A percentile compares a stretch with the other conserved stretches of the same genome.
Conservation (phyloP, 37 sponge, comb jelly and placozoan genomes). For the Corticium candelabrum region DNA sequence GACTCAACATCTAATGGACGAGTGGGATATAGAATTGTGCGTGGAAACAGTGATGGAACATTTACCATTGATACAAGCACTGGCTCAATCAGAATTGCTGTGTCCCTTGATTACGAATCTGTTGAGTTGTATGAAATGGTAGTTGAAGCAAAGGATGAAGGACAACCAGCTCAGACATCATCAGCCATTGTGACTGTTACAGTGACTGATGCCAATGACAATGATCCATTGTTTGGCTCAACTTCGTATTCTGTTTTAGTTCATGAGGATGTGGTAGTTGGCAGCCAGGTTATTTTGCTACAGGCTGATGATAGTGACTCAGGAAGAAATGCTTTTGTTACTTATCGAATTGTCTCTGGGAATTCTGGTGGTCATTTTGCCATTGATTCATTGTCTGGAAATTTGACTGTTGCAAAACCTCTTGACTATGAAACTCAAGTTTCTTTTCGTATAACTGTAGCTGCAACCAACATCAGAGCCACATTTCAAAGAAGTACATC, state of each 20-base stretch:
- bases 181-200: constrained; percentile 13
- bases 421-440: not conserved
- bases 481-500: not conserved
- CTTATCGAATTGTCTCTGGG: not conserved
- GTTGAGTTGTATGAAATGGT: not conserved
- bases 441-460: not conserved
- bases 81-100: constrained; percentile 9
- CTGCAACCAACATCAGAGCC: not conserved
- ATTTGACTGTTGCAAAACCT: not conserved
- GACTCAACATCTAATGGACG: constrained; percentile 7
- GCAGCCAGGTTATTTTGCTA: not conserved
- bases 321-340: constrained; percentile 3
- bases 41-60: not conserved
- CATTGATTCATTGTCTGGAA: constrained; percentile 15
- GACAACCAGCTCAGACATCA: constrained; percentile 5
- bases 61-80: constrained; percentile 8
- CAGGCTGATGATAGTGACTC: constrained; percentile 39
- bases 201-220: constrained; percentile 48
- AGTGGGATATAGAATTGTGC: not conserved
- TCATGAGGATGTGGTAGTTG: constrained; percentile 12
- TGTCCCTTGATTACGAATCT: not conserved
- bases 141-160: constrained; percentile 7
- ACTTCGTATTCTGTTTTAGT: not conserved
- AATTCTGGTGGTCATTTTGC: constrained; percentile 9
- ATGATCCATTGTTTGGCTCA: constrained; percentile 35